Conservation (phyloP, 2,113 vertebrate genomes). For the Alosa alosa region DNA sequence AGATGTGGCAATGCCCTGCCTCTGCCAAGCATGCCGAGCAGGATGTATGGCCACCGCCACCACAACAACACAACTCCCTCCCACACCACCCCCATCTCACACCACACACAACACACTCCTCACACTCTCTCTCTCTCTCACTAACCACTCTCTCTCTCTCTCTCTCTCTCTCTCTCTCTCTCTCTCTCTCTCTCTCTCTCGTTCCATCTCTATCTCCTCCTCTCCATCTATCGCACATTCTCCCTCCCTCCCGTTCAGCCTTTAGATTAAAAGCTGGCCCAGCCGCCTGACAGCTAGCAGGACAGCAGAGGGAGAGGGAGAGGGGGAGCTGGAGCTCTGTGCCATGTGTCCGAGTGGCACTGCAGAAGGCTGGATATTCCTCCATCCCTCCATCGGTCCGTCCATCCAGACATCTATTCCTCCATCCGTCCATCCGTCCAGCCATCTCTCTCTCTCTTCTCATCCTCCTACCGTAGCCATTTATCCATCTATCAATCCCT, state of each 20-base stretch:
- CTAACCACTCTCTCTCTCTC: conserved; percentile 4
- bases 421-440: conserved; percentile 31
- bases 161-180: conserved; percentile 30
- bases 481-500: conserved; percentile 41
- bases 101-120: background rate
- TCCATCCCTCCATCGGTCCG: conserved; percentile 5
- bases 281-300: conserved; percentile 54
- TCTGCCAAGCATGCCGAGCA: conserved; percentile 73
- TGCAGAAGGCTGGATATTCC: conserved; percentile 39
- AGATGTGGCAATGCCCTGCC: conserved; percentile 73
- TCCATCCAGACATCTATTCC: background rate
- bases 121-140: no score
- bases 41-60: conserved; percentile 71
- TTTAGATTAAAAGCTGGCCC: conserved; percentile 55
- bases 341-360: conserved; percentile 35
- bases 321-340: conserved; percentile 9
- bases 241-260: conserved; percentile 40
- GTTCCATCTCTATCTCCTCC: conserved; percentile 27
- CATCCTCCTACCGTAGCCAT: background rate
- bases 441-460: background rate
- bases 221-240: background rate
- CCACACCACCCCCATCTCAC: background rate
- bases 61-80: no score
- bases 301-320: conserved; percentile 36
- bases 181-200: conserved; percentile 31